Base-by-base conservation (phyloP, 1,140 invertebrate species). In the Holotrichia oblita region DNA sequence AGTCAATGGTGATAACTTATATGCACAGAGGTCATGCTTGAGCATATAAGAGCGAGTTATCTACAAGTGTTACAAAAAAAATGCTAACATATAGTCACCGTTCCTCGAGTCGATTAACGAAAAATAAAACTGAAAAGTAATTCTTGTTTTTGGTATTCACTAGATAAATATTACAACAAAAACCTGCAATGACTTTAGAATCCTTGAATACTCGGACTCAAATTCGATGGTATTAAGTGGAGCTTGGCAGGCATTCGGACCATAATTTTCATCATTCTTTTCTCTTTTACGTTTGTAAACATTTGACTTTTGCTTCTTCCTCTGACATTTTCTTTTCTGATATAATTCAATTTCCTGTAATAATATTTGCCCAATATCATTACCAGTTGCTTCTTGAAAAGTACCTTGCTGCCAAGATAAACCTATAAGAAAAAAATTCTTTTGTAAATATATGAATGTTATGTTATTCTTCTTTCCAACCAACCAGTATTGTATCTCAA, bases 401-500 rank as follows among this genome's bases (percentile, higher is more conserved):
- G 64, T 12, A 69, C 10, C 8, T 12, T 12, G 9, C 24, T 69
- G 64, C 24, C 10, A 69, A 10, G 64, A 69, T 48, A 48, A 48
- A 17, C 44, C 64, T 69, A 20, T 27, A 12, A n/a, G 64, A 69
- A 20, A 69, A 20, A 69, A 14, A n/a, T 2, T 69, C 20, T 24
- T 22, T 20, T 22, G 24, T 69, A 69, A 69, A 24, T 22, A 69
- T 10, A 69, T 34, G 27, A 34, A 34, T 34, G 27, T 34, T 34
- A 34, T 34, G 27, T 34, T 34, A 34, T 34, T 34, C 27, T 34
- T 34, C 27, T 34, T 34, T 34, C 27, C 27, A 34, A 34, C 17
- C 20, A n/a, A 69, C 76, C 48, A 8, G 20, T 34, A 17, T 77
- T 61, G 20, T 61, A 77, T 64, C 24, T 34, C 22, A 77, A 64